These are phyloP conservation scores for Oithona nana DNA, from an alignment of 2,888 invertebrate genomes.

Conservation along the genomic window DNA sequence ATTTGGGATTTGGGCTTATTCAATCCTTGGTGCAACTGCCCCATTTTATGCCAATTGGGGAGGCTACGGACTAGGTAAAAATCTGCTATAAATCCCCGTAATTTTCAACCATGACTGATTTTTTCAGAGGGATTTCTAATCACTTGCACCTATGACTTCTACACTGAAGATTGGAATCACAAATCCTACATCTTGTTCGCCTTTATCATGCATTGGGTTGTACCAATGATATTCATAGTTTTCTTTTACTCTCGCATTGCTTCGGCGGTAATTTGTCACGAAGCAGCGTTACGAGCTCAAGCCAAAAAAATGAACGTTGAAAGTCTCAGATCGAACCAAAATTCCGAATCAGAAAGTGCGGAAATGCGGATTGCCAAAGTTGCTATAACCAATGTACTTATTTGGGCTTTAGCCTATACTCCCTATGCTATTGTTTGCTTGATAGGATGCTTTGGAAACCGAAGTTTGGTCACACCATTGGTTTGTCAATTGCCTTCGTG, in stretches of 20 bases:
- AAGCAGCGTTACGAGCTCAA: conserved; percentile 67
- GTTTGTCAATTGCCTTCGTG: conserved; percentile 25
- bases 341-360: conserved; percentile 17
- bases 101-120: too few species aligned
- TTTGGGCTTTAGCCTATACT: conserved; percentile 24
- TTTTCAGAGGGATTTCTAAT: conserved; percentile 20
- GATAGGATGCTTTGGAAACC: conserved; percentile 23
- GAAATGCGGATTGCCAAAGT: conserved; percentile 22
- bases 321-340: conserved; percentile 44
- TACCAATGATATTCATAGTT: conserved; percentile 37
- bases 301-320: conserved; percentile 87
- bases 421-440: conserved; percentile 25
- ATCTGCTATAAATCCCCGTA: background rate
- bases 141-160: conserved; percentile 19
- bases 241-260: conserved; percentile 39
- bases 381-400: conserved; percentile 20
- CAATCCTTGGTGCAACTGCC: conserved; percentile 25
- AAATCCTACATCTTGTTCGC: conserved; percentile 38
- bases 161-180: conserved; percentile 21
- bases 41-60: conserved; percentile 28
- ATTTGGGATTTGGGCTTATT: conserved; percentile 28
- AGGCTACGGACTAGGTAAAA: background rate
- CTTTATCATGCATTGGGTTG: conserved; percentile 32
- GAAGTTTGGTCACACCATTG: conserved; percentile 19
- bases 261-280: conserved; percentile 61